These are phyloP conservation scores for Diuraphis noxia DNA, from an alignment of 1,140 invertebrate species.

Conservation along the genomic window DNA sequence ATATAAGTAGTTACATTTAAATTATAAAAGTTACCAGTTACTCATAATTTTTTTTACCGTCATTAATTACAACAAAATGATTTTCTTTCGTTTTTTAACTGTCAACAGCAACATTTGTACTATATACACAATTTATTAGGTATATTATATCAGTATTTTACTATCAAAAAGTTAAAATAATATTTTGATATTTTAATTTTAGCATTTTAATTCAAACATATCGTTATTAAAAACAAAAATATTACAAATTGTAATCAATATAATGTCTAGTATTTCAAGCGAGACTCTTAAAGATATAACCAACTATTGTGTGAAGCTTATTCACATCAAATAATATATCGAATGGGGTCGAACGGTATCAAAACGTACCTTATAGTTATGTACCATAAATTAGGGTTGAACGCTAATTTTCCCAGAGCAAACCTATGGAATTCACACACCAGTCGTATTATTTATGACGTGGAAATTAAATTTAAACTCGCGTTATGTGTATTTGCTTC, in stretches of 20 bases:
- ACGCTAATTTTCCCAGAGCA: neutral
- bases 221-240: neutral
- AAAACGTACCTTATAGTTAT: neutral
- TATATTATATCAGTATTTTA: neutral
- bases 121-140: neutral
- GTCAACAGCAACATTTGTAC: neutral
- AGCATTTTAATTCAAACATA: neutral
- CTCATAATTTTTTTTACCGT: neutral
- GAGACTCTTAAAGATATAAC: neutral
- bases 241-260: neutral
- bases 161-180: neutral
- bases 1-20: too few relatives aligned
- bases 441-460: slow-evolving; percentile 6
- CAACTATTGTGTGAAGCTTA: neutral
- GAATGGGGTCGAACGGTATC: neutral
- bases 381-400: slow-evolving; percentile 12
- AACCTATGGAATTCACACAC: neutral
- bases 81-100: neutral
- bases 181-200: neutral
- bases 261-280: neutral
- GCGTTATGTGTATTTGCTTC: neutral
- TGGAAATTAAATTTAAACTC: slow-evolving; percentile 36
- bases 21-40: neutral
- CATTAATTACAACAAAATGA: neutral
- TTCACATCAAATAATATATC: neutral